These are phyloP conservation scores for Tuta absoluta DNA, from an alignment of 2,888 invertebrate genomes.

Conservation along the genomic window DNA sequence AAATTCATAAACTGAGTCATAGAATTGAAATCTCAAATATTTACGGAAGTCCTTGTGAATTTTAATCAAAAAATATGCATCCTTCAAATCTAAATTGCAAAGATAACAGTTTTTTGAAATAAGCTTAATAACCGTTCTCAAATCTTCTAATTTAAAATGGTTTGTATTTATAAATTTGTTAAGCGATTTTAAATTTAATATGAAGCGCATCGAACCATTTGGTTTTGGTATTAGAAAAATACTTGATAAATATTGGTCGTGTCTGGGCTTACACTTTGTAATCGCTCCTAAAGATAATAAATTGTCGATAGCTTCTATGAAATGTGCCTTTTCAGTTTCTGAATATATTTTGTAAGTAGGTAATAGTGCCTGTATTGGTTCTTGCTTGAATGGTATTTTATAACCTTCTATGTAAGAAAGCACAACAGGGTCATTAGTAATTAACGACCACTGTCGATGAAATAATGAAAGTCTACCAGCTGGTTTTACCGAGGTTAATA, in stretches of 20 bases:
- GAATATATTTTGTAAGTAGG: conserved; percentile 17
- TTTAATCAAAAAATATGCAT: conserved; percentile 29
- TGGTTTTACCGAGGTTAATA: background rate
- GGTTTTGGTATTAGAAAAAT: conserved; percentile 19
- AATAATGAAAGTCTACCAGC: conserved; percentile 10
- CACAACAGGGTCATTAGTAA: conserved; percentile 3
- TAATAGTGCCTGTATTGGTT: background rate
- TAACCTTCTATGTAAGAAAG: conserved; percentile 13
- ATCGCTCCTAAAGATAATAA: conserved; percentile 19
- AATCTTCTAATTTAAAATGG: conserved; percentile 34
- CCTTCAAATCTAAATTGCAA: conserved; percentile 29
- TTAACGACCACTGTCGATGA: conserved; percentile 1
- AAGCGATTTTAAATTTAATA: conserved; percentile 24
- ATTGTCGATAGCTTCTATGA: conserved; percentile 20
- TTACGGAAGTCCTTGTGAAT: conserved; percentile 25
- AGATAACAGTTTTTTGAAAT: conserved; percentile 26
- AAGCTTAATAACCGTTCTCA: conserved; percentile 29
- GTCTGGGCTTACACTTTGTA: background rate
- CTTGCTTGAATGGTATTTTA: conserved; percentile 13
- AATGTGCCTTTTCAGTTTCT: conserved; percentile 14
- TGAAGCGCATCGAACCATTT: conserved; percentile 22
- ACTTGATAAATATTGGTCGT: too few relatives aligned
- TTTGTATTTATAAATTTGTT: conserved; percentile 29
- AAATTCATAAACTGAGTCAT: conserved; percentile 28
- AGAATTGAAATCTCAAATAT: conserved; percentile 27